Base-by-base conservation (phyloP, 2,113 vertebrate species). In the Maylandia zebra region DNA sequence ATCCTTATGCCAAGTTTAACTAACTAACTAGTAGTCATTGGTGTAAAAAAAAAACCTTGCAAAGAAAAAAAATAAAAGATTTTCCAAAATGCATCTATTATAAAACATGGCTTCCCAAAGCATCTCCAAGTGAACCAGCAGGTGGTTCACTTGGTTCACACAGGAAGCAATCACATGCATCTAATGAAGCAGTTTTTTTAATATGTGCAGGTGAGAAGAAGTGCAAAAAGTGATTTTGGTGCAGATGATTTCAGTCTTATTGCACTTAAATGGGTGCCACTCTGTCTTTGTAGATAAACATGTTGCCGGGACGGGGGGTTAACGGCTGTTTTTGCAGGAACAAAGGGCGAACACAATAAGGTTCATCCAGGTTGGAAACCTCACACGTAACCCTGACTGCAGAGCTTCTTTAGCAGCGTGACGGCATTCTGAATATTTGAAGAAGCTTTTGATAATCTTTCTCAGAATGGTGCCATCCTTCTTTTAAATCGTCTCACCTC, bases 371-470 rank as follows among this genome's bases (percentile, higher is more conserved):
- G 83, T 81, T 61, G 19, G 56, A 81, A 86, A 89, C 34, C 61
- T 88, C 32, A 85, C 50, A 74, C 56, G 6, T 59, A 66, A 59
- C 16, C 52, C 17, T 79, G 81, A 82, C 32, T 80, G 64, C 19
- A 76, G 16, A 36, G 32, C 69, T 84, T 11, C 82, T 71, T 85
- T 17, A 53, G 69, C 5, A 16, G 19, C 79, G 4, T 41, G 34
- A 41, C 17, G 78, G 57, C 30, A 13, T 38, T 84, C 83, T 34
- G 86, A 45, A 38, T 36, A 38, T 59, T 64, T 30, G 45, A 11
- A 41, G 52, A 82, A 45, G 83, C 87, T 71, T 92, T 91, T 91
- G 89, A 92, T 92, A 86, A 89, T 88, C 82, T 38, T 50, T 82
- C 89, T 57, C 84, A 90, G 87, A 88, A 48, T 91, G 93, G 52